Evolutionary conservation across 2,888 invertebrate species (phyloP), one percentile per base, ranked within the genome.

Genomic region (Altica lythri): DNA sequence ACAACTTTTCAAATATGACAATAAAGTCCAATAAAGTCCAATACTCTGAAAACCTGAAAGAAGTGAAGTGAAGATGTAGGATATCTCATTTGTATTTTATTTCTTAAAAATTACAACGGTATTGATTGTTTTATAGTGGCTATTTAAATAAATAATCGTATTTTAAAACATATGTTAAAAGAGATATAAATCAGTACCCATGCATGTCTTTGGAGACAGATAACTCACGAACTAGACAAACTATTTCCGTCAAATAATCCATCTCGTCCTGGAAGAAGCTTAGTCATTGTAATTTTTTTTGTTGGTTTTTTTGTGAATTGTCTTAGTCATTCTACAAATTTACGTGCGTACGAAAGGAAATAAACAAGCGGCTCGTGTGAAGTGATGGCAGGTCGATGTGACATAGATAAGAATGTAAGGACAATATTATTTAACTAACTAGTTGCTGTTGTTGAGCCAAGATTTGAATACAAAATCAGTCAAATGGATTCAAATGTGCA

Each of bases 271-370:
- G 51, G 55, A 43, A 51, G 27, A 13, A 12, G 47, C 27, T 55
- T 49, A 55, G 42, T 55, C 55, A 55, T 35, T 37, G 22, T 13
- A 43, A 19, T 32, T 51, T 51, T 49, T 60, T 22, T 42, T 40
- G 35, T 53, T 57, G 56, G 57, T 54, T 52, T 40, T 53, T 55
- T 38, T 22, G 14, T 27, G 52, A 57, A 51, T 62, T 67, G 67
- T 66, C 69, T 70, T 69, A 68, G 68, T 69, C 69, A 69, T 66
- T 51, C 48, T 22, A 57, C 60, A 67, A 63, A 68, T 67, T 68
- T 67, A 68, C 66, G 62, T 61, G 55, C 52, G 29, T 56, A 57
- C 52, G 50, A 49, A 27, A 35, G 34, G 59, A 61, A 63, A 61
- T 60, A 63, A 63, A 63, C 60, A 57, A 61, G 64, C 67, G 67